Evolutionary conservation across 2,113 vertebrate genomes (phyloP).

Genomic region (Orycteropus afer): DNA sequence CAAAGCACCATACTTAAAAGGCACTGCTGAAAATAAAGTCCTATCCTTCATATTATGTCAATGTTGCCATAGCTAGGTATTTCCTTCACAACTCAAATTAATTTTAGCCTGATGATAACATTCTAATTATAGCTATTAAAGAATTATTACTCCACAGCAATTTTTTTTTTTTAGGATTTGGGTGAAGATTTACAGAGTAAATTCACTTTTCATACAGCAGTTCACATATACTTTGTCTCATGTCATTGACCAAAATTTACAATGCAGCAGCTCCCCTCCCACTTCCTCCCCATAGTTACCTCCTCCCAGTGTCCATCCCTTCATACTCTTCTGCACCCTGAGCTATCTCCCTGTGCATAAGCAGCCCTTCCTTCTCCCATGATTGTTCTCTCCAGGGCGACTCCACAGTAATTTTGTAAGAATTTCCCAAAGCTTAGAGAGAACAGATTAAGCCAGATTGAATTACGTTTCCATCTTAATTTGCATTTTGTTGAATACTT

Average conservation of each 20-base stretch:
- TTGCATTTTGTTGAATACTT: not conserved
- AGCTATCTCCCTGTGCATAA: no score
- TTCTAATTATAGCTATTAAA: conserved; percentile 14
- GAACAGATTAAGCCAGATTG: not conserved
- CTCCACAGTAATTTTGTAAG: not conserved
- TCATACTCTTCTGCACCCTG: no score
- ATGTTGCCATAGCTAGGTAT: not conserved
- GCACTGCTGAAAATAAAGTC: conserved; percentile 30
- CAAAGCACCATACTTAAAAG: not conserved
- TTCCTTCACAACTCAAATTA: not conserved
- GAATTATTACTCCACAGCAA: not conserved
- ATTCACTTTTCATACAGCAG: no score
- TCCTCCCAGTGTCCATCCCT: no score
- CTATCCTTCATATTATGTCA: not conserved
- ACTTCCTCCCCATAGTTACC: no score
- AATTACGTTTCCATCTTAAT: conserved; percentile 37
- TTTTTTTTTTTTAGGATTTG: no score
- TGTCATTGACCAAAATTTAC: no score
- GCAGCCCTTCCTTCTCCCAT: no score
- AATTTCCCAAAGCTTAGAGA: not conserved
- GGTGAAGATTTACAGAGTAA: no score
- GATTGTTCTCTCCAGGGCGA: no score
- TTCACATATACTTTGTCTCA: no score
- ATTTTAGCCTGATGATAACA: not conserved
- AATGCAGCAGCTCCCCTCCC: no score